Base-by-base conservation (phyloP, 2,797 vertebrate genomes). In the Darevskia nairensis region DNA sequence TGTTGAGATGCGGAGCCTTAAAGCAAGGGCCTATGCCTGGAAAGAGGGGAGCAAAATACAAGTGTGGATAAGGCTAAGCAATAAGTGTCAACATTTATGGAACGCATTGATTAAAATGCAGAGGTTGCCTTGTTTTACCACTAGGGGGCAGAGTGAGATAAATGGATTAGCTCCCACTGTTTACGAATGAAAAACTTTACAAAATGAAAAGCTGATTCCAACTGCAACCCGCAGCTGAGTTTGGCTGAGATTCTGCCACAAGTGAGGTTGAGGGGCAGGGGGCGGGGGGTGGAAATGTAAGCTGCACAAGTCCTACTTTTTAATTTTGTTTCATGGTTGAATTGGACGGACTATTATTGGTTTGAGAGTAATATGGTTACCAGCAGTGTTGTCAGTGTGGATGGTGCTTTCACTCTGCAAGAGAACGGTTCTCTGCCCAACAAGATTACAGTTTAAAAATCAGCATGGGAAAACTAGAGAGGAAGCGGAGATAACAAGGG, bases 61-160 rank as follows among this genome's bases (percentile, higher is more conserved):
- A 55, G 13, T 55, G 50, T 55, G 13, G 50, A 55, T 55, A 55
- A 35, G 35, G 35, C 35, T 35, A 35, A 55, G 50, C 50, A 13
- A 1, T 55, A 55, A 15, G 50, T 55, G 50, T 55, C 50, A 55
- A 55, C 15, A 55, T 55, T 55, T 59, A 8, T 78, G 41, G 44
- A 84, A 68, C 8, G 6, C 29, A 41, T 69, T 8, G 68, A 15
- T 25, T 41, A 80, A 79, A 74, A n/a, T 19, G 9, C 32, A 41
- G 32, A 74, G 7, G 41, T 8, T 66, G 50, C 32, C 19, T 29
- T 3, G 5, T 35, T 50, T 23, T 39, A 19, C 94, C 95, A 89
- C 35, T 90, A 95, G 95, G 77, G 80, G 94, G 94, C 95, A 93
- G 71, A 86, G 13, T 78, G 44, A 85, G 50, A 79, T 87, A 86